Base-by-base conservation (phyloP, 2,113 vertebrate genomes). In the Actenoides hombroni region DNA sequence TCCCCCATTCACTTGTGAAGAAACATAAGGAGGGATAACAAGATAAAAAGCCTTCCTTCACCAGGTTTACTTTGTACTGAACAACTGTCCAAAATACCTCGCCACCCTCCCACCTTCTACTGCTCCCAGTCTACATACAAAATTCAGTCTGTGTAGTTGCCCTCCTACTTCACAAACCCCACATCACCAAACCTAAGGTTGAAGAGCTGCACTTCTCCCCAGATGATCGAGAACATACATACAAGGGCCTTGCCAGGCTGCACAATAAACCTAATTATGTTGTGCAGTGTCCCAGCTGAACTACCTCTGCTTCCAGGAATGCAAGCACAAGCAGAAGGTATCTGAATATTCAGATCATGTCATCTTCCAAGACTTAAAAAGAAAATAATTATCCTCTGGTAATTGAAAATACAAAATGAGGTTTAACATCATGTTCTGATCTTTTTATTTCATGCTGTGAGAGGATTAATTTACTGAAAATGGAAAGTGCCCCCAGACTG, bases 391-490 rank as follows among this genome's bases (percentile, higher is more conserved):
- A 92, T 85, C 91, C 84, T 48, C 53, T 44, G 25, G 91, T 95
- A 96, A 96, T 92, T 97, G 95, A 95, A 96, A 95, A 89, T 29
- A 94, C 90, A 92, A 91, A 95, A 95, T 95, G 89, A 96, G 93
- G 87, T 86, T 97, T 90, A 94, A 94, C 88, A 74, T 90, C 65
- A 3, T 94, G 93, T 94, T 87, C 96, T 94, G 77, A 94, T 94
- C 95, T 95, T 94, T 95, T 95, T 79, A 79, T 94, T 92, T 92
- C 95, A 83, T 37, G 95, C 91, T 95, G 91, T 11, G 93, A 91
- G 89, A 82, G 70, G 81, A 95, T 94, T 95, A 95, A 95, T 95
- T 95, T 96, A 53, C 77, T 92, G 94, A 48, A 94, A 91, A 92
- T 94, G 95, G 89, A 73, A 96, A 95, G 61, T 48, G 53, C 74